phyloP scores from a whole-genome alignment of 2,888 invertebrate genomes.

The Hofmannophila pseudospretella region DNA sequence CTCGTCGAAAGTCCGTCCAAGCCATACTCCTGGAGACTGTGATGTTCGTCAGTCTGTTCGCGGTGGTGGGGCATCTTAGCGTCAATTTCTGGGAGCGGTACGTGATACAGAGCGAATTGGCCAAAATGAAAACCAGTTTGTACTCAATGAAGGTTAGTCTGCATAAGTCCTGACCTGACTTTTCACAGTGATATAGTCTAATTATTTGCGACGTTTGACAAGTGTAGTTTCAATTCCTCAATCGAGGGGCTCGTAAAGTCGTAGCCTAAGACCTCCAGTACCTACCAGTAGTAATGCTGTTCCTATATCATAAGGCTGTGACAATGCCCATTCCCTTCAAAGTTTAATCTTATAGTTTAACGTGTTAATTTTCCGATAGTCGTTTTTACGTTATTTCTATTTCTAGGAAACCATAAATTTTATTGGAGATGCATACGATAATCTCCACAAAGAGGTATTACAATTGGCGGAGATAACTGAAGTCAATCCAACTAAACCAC shows the following conservation, averaged over 20 bases:
- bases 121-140: slow-evolving; percentile 44
- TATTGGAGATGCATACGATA: slow-evolving; percentile 48
- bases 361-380: too few relatives aligned
- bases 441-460: slow-evolving; percentile 37
- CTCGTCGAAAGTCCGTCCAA: slow-evolving; percentile 20
- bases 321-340: too few relatives aligned
- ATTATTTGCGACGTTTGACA: too few relatives aligned
- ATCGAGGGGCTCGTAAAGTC: too few relatives aligned
- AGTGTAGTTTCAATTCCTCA: too few relatives aligned
- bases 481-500: slow-evolving; percentile 2
- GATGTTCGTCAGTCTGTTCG: slow-evolving; percentile 38
- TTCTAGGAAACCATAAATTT: slow-evolving; percentile 44
- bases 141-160: slow-evolving; percentile 39
- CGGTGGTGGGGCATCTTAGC: slow-evolving; percentile 43
- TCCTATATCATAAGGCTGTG: too few relatives aligned
- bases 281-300: too few relatives aligned
- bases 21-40: slow-evolving; percentile 34
- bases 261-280: too few relatives aligned
- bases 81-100: slow-evolving; percentile 54
- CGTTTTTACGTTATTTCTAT: too few relatives aligned
- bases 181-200: too few relatives aligned
- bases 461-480: slow-evolving; percentile 22
- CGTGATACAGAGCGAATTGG: slow-evolving; percentile 41
- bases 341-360: too few relatives aligned
- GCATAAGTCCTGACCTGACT: too few relatives aligned